Conservation (phyloP, 2,113 vertebrate species). For the Oreochromis niloticus region DNA sequence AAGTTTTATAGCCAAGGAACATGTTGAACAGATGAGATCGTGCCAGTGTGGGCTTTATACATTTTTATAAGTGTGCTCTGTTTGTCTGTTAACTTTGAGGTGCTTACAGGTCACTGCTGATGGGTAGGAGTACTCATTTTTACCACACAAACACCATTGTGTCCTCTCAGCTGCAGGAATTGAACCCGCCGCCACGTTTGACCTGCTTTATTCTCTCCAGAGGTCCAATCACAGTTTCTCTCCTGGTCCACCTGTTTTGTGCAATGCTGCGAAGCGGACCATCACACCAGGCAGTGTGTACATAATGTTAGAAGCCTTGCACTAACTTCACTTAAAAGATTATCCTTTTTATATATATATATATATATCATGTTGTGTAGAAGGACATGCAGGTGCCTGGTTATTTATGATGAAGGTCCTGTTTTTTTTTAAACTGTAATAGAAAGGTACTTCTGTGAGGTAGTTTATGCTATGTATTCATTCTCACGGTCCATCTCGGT, state of each 20-base stretch:
- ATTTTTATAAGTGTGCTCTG: constrained; percentile 36
- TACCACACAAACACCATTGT: constrained; percentile 1
- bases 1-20: constrained; percentile 43
- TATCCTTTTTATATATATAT: constrained; percentile 18
- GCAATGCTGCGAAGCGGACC: constrained; percentile 33
- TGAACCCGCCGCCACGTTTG: constrained; percentile 13
- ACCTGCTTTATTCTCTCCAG: constrained; percentile 2
- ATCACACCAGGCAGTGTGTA: constrained; percentile 50
- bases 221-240: constrained; percentile 47
- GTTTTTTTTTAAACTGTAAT: constrained; percentile 49
- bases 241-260: constrained; percentile 17
- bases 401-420: constrained; percentile 75
- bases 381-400: constrained; percentile 69
- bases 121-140: constrained; percentile 9
- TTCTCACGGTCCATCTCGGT: constrained; percentile 45
- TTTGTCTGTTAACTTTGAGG: constrained; percentile 54
- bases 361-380: constrained; percentile 57
- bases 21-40: constrained; percentile 8
- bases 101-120: constrained; percentile 41
- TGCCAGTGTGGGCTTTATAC: constrained; percentile 43
- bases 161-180: constrained; percentile 23
- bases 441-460: constrained; percentile 63
- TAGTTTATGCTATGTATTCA: constrained; percentile 27
- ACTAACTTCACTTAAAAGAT: constrained; percentile 71
- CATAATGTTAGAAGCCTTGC: constrained; percentile 71